Conservation (phyloP, 30 jellyfish, hydroid and myxozoan genomes). For the Chironex yamaguchii region DNA sequence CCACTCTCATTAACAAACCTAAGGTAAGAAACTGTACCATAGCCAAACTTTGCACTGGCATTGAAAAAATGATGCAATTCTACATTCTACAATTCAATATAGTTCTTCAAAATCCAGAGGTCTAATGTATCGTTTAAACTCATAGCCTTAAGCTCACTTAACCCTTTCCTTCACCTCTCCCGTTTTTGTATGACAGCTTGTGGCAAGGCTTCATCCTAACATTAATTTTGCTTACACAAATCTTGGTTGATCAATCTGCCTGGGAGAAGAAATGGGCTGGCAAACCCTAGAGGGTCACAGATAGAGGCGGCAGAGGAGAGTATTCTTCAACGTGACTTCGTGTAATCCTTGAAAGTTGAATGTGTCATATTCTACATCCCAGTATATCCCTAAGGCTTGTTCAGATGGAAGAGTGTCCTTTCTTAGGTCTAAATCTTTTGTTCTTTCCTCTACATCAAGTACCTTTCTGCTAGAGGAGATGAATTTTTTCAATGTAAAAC, state of each 20-base stretch:
- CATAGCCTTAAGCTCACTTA: background rate
- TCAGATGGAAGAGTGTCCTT: constrained; percentile 35
- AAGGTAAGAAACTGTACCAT: too few species aligned
- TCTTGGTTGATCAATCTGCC: background rate
- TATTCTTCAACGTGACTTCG: background rate
- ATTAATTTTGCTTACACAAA: too few species aligned
- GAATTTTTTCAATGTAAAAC: constrained; percentile 25
- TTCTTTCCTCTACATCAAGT: constrained; percentile 15
- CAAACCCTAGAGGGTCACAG: background rate
- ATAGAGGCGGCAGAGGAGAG: background rate
- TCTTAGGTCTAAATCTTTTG: constrained; percentile 24
- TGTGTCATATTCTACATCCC: background rate
- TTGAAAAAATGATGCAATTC: background rate
- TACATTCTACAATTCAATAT: too few species aligned
- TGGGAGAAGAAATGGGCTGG: background rate
- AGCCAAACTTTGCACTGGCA: too few species aligned
- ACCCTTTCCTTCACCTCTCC: background rate
- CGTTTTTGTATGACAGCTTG: background rate
- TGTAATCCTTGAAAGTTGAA: background rate
- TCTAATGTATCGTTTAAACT: background rate
- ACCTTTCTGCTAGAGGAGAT: constrained; percentile 27
- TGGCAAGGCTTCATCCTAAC: background rate
- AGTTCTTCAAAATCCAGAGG: background rate
- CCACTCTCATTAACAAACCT: too few species aligned
- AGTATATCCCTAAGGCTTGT: background rate